Evolutionary conservation across 1,140 invertebrate genomes (phyloP), one percentile per base, ranked within the genome.

Genomic region (Aplysia californica): DNA sequence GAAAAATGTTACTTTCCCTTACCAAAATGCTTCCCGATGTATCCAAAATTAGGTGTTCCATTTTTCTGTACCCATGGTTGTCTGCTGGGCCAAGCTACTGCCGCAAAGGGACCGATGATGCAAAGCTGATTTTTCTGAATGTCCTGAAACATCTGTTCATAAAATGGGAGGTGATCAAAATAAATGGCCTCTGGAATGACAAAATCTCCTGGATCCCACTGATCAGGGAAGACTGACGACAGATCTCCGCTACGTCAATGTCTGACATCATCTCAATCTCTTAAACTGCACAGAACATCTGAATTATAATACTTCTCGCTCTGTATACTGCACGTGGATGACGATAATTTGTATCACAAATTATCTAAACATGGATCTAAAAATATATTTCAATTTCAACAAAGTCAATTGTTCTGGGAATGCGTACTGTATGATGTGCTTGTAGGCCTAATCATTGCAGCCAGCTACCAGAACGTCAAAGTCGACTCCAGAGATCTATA

Each of bases 41-140:
- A 81, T 6, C 86, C 75, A 69, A 90, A 87, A 82, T 91, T 85
- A 35, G 89, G 89, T 72, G 64, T 75, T 26, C 81, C 83, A 71
- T 83, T 74, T 23, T 70, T 18, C 10, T 58, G 78, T 5, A 89
- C 83, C 90, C 90, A 91, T 56, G 87, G 82, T 59, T 80, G 85
- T 64, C 87, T 81, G 72, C 87, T 86, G 36, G 80, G 79, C 91
- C 91, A 91, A 4, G 77, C 58, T 23, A 76, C 35, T 4, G 89
- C 91, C 29, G 86, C 79, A 4, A 74, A 55, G 26, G 80, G 65
- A 4, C 82, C 69, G 68, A 91, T 83, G 67, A 91, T 76, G 74
- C 91, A 91, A 3, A 90, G 89, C 74, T 76, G 84, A 80, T 92
- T 92, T 64, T 83, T 78, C 35, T 91, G 73, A 82, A 85, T 89